Evolutionary conservation across 2,888 invertebrate genomes (phyloP).

Genomic region (Caenorhabditis zanzibari): DNA sequence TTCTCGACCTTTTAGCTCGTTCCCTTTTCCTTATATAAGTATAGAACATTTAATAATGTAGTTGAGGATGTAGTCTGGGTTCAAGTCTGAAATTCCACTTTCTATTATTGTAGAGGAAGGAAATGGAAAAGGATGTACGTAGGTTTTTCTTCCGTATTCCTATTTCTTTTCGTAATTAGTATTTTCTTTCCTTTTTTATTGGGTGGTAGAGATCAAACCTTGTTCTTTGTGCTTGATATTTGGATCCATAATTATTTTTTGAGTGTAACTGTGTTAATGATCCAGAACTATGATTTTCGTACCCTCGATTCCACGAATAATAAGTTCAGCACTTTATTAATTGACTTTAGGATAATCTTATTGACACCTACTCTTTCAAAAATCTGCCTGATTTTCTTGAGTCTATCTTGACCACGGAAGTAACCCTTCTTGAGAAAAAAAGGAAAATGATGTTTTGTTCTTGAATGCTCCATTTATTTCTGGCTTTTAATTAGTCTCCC

Average conservation of each 20-base stretch:
- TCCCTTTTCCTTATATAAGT: no score
- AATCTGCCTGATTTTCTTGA: background rate
- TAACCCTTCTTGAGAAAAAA: background rate
- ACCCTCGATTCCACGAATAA: background rate
- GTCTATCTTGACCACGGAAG: background rate
- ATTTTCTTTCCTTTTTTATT: background rate
- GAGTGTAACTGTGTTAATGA: background rate
- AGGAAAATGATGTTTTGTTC: conserved; percentile 8
- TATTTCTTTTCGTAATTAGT: conserved; percentile 1
- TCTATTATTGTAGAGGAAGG: background rate
- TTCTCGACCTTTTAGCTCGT: no score
- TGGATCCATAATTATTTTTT: background rate
- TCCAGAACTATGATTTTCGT: background rate
- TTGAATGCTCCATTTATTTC: background rate
- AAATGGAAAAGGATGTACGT: conserved; percentile 19
- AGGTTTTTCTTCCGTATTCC: conserved; percentile 24
- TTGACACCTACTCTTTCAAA: background rate
- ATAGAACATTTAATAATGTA: background rate
- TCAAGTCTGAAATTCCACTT: background rate
- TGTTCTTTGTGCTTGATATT: conserved; percentile 2
- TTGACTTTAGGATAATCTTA: background rate
- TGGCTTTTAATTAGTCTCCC: conserved; percentile 19
- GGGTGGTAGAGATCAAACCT: conserved; percentile 4
- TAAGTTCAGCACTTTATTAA: background rate
- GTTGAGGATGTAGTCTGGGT: background rate